These are phyloP conservation scores for Sarcophaga caerulescens DNA, from an alignment of 2,888 invertebrate species.

Conservation along the genomic window DNA sequence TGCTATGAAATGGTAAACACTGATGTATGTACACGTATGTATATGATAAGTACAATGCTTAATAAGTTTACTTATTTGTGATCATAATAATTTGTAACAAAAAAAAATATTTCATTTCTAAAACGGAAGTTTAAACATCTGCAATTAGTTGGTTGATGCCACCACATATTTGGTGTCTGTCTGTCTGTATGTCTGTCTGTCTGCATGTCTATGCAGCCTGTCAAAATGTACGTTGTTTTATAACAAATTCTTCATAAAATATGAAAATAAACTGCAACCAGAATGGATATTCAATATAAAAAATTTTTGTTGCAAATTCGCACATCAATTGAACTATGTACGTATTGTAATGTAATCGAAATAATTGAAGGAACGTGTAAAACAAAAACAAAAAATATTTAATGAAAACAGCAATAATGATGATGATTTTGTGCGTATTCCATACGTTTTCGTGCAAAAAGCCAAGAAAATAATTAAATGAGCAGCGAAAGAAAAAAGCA, in stretches of 20 bases:
- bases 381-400: slow-evolving; percentile 43
- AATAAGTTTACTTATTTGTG: too few species aligned
- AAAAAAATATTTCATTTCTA: slow-evolving; percentile 18
- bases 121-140: slow-evolving; percentile 68
- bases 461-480: slow-evolving; percentile 25
- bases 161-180: slow-evolving; percentile 36
- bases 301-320: slow-evolving; percentile 50
- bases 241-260: slow-evolving; percentile 55
- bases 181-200: background rate
- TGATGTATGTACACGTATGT: background rate
- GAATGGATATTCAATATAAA: slow-evolving; percentile 35
- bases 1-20: too few species aligned
- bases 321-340: slow-evolving; percentile 42
- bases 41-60: background rate
- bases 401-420: slow-evolving; percentile 28
- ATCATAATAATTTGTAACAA: too few species aligned
- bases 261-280: slow-evolving; percentile 48
- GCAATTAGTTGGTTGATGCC: slow-evolving; percentile 59
- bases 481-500: background rate
- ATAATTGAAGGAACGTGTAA: slow-evolving; percentile 4
- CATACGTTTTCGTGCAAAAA: slow-evolving; percentile 6
- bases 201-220: slow-evolving; percentile 53
- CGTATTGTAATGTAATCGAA: slow-evolving; percentile 13
- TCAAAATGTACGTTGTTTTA: slow-evolving; percentile 66
- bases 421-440: background rate